These are phyloP conservation scores for Amniataba percoides DNA, from an alignment of 2,797 vertebrate genomes.

Conservation along the genomic window DNA sequence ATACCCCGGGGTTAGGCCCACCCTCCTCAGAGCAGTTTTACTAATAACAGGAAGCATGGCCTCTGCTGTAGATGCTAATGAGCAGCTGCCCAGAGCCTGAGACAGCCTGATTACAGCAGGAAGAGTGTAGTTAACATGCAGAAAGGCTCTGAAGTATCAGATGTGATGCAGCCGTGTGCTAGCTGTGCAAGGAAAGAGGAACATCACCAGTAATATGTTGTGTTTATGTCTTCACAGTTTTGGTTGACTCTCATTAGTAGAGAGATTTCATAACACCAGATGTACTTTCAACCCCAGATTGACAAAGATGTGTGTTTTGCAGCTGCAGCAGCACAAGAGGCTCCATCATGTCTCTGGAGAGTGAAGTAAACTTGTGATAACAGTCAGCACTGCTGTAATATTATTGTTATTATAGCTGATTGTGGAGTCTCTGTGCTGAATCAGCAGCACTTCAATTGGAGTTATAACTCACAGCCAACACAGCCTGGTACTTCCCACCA, in stretches of 20 bases:
- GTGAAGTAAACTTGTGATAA: conserved; percentile 54
- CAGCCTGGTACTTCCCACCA: not conserved
- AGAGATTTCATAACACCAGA: conserved; percentile 9
- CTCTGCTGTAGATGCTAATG: conserved; percentile 74
- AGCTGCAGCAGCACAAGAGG: conserved; percentile 31
- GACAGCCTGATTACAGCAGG: conserved; percentile 71
- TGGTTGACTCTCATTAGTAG: conserved; percentile 20
- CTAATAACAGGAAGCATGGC: conserved; percentile 79
- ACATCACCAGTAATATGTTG: not conserved
- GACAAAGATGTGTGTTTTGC: conserved; percentile 28
- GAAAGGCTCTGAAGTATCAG: conserved; percentile 43
- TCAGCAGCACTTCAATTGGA: conserved; percentile 50
- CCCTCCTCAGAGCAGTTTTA: conserved; percentile 56
- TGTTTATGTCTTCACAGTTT: not conserved
- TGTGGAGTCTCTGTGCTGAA: conserved; percentile 60
- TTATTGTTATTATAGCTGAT: conserved; percentile 66
- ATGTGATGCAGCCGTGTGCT: conserved; percentile 18
- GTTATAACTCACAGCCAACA: conserved; percentile 20
- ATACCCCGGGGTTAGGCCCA: conserved; percentile 38
- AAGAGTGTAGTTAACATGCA: conserved; percentile 59
- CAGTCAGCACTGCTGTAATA: conserved; percentile 53
- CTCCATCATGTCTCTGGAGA: conserved; percentile 44
- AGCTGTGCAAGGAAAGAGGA: conserved; percentile 1
- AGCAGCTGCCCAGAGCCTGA: conserved; percentile 69
- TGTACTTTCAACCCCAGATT: conserved; percentile 24